These are phyloP conservation scores for Drosophila kanapiae DNA, from an alignment of 1,140 invertebrate species.

Conservation along the genomic window DNA sequence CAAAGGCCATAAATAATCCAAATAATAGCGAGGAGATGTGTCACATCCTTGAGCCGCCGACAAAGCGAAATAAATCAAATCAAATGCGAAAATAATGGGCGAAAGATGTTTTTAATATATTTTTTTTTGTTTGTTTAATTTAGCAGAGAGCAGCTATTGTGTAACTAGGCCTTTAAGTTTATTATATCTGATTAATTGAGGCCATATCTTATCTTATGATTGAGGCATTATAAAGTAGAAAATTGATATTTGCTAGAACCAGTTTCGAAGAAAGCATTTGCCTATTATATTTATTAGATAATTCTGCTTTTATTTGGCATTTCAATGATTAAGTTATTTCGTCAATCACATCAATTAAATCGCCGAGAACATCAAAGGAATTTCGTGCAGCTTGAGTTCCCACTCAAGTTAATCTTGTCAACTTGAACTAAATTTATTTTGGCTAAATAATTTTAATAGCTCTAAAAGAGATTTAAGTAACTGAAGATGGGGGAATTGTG, in stretches of 20 bases:
- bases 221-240: no score
- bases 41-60: conserved; percentile 30
- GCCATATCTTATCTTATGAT: no score
- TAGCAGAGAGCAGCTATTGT: neutral
- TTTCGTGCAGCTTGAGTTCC: neutral
- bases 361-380: conserved; percentile 25
- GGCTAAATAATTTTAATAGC: neutral
- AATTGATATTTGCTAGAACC: no score
- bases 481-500: neutral
- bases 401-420: conserved; percentile 16
- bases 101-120: conserved; percentile 7
- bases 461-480: neutral
- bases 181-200: conserved; percentile 1
- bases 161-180: conserved; percentile 4
- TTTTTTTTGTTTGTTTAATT: no score
- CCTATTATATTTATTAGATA: neutral
- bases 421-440: conserved; percentile 1
- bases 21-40: conserved; percentile 25
- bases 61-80: conserved; percentile 47
- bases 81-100: conserved; percentile 25
- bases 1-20: conserved; percentile 30
- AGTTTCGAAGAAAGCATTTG: no score
- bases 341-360: conserved; percentile 14
- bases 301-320: conserved; percentile 11
- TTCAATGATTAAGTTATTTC: neutral